Conservation (phyloP, 2,797 vertebrate species). For the Streptopelia turtur region DNA sequence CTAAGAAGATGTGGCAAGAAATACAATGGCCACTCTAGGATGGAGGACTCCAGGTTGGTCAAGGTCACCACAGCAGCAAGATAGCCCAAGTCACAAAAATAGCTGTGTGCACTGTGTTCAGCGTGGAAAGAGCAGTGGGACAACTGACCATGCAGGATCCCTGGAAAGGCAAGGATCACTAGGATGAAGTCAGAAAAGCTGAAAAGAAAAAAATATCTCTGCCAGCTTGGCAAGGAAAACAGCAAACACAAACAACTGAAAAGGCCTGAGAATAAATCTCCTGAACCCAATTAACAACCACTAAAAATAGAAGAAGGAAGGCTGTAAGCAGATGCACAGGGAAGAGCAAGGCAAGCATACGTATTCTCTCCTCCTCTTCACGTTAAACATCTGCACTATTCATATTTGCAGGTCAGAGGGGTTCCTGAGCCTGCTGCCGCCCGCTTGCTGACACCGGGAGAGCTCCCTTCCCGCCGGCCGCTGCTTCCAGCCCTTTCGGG, state of each 20-base stretch:
- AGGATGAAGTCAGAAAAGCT: background rate
- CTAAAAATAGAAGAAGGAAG: background rate
- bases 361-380: accelerated
- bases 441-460: accelerated
- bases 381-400: background rate
- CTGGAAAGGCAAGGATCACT: background rate
- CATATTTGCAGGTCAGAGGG: background rate
- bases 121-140: background rate
- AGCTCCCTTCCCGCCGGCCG: accelerated
- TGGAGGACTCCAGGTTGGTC: background rate
- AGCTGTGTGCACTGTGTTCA: accelerated
- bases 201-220: background rate
- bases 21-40: background rate
- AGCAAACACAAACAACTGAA: background rate
- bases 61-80: background rate
- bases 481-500: background rate
- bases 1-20: background rate
- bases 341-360: background rate
- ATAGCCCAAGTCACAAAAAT: background rate
- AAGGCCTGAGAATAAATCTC: background rate
- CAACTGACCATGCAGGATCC: accelerated
- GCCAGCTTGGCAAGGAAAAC: background rate
- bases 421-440: background rate
- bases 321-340: background rate
- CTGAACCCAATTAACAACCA: background rate